A percentile compares a stretch with the other conserved stretches of the same genome.
Conservation (phyloP, 2,888 invertebrate genomes). For the Platycheirus rosarum region DNA sequence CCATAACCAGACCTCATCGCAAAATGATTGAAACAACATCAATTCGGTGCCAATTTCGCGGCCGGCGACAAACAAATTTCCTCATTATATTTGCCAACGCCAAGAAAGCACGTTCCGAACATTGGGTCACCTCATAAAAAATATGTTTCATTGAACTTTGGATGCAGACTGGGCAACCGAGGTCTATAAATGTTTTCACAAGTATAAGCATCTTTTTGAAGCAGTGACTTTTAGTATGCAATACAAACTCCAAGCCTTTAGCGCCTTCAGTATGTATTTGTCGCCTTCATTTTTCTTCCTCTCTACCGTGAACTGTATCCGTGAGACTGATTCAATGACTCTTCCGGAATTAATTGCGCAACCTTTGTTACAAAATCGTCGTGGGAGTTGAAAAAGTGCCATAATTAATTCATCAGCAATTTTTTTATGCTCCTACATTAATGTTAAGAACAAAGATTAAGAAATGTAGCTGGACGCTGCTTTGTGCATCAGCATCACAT, state of each 20-base stretch:
- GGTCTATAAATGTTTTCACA: not conserved
- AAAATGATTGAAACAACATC: not conserved
- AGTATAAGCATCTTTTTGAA: not conserved
- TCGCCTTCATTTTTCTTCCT: constrained; percentile 6
- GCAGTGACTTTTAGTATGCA: not conserved
- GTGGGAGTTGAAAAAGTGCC: constrained; percentile 46
- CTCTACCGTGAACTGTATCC: not conserved
- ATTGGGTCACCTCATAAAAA: constrained; percentile 65
- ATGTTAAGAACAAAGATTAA: constrained; percentile 21
- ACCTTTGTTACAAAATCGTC: constrained; percentile 29
- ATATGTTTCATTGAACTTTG: constrained; percentile 67
- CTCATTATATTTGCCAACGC: constrained; percentile 54
- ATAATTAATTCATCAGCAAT: constrained; percentile 59
- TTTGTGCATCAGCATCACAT: constrained; percentile 2
- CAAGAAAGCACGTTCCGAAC: constrained; percentile 58
- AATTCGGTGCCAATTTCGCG: constrained; percentile 30
- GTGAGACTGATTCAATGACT: constrained; percentile 9
- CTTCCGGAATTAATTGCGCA: constrained; percentile 49
- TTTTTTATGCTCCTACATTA: no score
- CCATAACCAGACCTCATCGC: not conserved
- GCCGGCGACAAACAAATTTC: constrained; percentile 40
- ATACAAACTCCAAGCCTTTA: not conserved
- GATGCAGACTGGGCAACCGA: not conserved
- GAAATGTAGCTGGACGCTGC: not conserved
- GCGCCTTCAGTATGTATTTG: no score